These are phyloP conservation scores for Mico argentatus DNA, from an alignment of 2,797 vertebrate species.

Conservation along the genomic window DNA sequence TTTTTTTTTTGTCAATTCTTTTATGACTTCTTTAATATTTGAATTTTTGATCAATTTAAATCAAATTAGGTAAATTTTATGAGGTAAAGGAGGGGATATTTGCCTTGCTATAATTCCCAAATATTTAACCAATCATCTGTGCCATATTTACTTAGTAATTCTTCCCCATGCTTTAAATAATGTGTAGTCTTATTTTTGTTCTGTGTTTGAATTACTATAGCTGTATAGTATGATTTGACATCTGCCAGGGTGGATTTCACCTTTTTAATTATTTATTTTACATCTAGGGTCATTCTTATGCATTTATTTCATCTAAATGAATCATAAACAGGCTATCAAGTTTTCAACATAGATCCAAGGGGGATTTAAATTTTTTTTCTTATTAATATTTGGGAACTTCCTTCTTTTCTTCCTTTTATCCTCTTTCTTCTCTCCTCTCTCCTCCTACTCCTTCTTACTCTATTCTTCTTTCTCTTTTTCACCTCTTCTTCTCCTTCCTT, in stretches of 20 bases:
- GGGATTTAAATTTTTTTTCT: background rate
- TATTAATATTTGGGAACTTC: background rate
- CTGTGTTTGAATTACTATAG: background rate
- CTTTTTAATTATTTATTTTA: background rate
- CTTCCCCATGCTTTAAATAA: background rate
- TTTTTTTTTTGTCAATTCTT: background rate
- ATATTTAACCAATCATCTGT: background rate
- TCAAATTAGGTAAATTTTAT: background rate
- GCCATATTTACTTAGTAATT: background rate
- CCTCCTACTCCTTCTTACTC: background rate
- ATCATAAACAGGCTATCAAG: background rate
- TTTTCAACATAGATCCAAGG: background rate
- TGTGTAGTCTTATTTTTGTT: background rate
- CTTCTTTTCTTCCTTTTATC: background rate
- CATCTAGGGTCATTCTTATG: background rate
- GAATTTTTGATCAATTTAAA: background rate
- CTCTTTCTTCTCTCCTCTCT: background rate
- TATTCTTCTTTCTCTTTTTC: background rate
- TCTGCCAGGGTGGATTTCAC: background rate
- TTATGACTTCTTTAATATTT: background rate
- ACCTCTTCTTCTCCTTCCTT: background rate
- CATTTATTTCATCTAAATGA: background rate
- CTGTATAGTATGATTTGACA: background rate
- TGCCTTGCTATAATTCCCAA: background rate
- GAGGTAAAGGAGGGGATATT: background rate